Evolutionary conservation across 53 echinoderm and acorn worm species (phyloP), one percentile per base, ranked within the genome.

Genomic region (Echinometra lucunter): DNA sequence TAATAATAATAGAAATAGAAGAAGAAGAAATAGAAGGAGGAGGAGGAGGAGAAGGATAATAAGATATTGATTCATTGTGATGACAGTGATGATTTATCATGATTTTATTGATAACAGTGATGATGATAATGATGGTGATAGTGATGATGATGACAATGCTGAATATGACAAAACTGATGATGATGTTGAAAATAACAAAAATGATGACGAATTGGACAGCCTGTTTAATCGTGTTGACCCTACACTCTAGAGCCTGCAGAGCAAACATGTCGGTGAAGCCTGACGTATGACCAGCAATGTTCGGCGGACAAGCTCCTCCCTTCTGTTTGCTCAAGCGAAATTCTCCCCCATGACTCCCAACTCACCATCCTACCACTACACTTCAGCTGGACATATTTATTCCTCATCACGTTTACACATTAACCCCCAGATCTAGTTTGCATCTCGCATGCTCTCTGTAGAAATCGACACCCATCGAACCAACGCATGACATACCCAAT

Each of bases 391-490:
- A 90, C 63, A 60, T 90, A 90, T 90, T 90, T 90, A 90, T 90
- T 90, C 90, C 90, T 63, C 58, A 63, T 58, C 90, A 90, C 89
- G 89, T n/a, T 89, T 89, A 89, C 90, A 58, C 90, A 90, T 90
- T 63, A 90, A 90, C 85, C 85, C n/a, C 49, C 44, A 81, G 44
- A 45, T 85, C 45, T 53, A n/a, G 85, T 85, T 45, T 85, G 49
- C 47, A 49, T 49, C 45, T 85, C 11, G 28, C 85, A 35, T 28
- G n/a, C 85, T 10, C 28, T n/a, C 85, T 11, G 1, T 6, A 85
- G 27, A 11, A 45, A 28, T 30, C 30, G 49, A 85, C 49, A 49
- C 47, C 49, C 15, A 9, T 44, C 5, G 6, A 81, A 23, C 44
- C 42, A 42, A 6, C 23, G 23, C 28, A 44, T 81, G 8, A 45